Evolutionary conservation across 1,140 invertebrate species (phyloP), one percentile per base, ranked within the genome.

Genomic region (Magallana angulata): DNA sequence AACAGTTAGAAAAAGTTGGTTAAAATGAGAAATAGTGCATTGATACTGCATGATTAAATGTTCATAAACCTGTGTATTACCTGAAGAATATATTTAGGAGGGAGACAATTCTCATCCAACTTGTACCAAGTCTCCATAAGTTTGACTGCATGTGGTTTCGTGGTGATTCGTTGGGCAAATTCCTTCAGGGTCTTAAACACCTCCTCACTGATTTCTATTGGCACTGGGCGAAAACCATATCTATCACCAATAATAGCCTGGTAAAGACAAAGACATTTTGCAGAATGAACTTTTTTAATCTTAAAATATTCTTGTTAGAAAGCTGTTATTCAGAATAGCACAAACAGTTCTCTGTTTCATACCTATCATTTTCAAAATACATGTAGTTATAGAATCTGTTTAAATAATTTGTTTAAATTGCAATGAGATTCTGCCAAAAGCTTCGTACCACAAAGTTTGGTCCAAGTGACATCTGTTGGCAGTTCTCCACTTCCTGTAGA

Each of bases 91-190:
- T 98, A 99, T 1, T 98, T 97, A 0, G 98, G 97, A 18, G 96
- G 95, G 3, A 99, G 97, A 0, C 98, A 97, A 94, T 99, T 99
- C 82, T 97, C 97, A 93, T 99, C 98, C 94, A 98, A 98, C 92
- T 98, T 97, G 94, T 99, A 99, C 98, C 98, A 99, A 7, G 96
- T 97, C 92, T 99, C 98, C 58, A 99, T 95, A 7, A 98, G 94
- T 14, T 96, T 96, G n/a, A n/a, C 8, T 56, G n/a, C 85, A 14
- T n/a, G 11, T 90, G 98, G 98, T 58, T 97, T 96, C n/a, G 90
- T 57, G 11, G 87, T 64, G 1, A 80, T 58, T 14, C 89, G 76
- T 56, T 82, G 58, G 7, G 91, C 90, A 68, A 89, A 88, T 30
- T 84, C 57, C 36, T 85, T 71, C 14, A 94, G 24, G 1, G 86